phyloP scores from a whole-genome alignment of 2,888 invertebrate species.

The Cybosia mesomella region DNA sequence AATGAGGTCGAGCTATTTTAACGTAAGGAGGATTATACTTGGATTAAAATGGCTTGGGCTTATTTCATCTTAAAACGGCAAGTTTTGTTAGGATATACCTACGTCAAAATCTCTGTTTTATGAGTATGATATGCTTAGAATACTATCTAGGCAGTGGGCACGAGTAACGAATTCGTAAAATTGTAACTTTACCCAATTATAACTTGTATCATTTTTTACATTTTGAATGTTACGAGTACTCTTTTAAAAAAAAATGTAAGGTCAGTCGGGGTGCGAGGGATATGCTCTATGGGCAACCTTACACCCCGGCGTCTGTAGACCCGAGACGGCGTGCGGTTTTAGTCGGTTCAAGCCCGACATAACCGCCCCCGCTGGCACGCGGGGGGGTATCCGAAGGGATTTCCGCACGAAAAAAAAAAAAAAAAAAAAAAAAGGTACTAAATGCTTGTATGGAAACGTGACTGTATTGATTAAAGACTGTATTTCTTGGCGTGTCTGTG shows the following conservation, averaged over 20 bases:
- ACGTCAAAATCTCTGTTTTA: not conserved
- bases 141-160: not conserved
- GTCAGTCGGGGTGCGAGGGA: too few species aligned
- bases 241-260: too few species aligned
- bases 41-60: too few species aligned
- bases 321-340: too few species aligned
- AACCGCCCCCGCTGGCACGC: too few species aligned
- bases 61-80: too few species aligned
- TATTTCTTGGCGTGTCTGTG: not conserved
- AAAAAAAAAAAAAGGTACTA: not conserved
- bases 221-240: not conserved
- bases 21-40: not conserved
- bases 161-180: not conserved
- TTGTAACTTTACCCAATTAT: not conserved
- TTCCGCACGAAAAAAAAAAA: too few species aligned
- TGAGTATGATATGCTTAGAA: not conserved
- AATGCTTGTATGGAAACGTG: not conserved
- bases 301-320: too few species aligned
- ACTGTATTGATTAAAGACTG: slow-evolving; percentile 3
- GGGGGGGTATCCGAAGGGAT: too few species aligned
- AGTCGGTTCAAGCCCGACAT: too few species aligned
- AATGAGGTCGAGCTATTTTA: not conserved
- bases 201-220: not conserved
- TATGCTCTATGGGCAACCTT: too few species aligned
- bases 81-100: too few species aligned